These are phyloP conservation scores for Furcifer pardalis DNA, from an alignment of 2,797 vertebrate genomes.

Conservation along the genomic window DNA sequence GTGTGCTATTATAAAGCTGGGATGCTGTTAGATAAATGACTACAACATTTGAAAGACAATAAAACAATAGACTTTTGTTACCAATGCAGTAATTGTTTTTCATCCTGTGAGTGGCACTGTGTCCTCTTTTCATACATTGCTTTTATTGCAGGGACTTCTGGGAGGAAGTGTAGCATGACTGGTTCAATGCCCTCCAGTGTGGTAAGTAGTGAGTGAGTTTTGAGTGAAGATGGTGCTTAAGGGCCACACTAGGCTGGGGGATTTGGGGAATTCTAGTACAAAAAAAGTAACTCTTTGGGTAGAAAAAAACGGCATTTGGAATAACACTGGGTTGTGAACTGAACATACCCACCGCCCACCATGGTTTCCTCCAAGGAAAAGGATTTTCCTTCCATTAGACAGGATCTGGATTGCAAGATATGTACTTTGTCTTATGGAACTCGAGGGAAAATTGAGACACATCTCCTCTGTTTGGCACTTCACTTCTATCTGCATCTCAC, in stretches of 20 bases:
- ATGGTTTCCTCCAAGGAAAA: not conserved
- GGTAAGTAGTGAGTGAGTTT: no score
- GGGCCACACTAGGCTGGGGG: no score
- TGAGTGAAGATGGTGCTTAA: no score
- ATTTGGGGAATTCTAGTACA: no score
- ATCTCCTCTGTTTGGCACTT: not conserved
- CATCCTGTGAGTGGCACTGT: not conserved
- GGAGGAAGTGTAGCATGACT: no score
- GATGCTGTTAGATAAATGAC: constrained; percentile 48
- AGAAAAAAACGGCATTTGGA: not conserved
- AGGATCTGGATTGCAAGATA: not conserved
- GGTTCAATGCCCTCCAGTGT: not conserved
- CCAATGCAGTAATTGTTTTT: constrained; percentile 1
- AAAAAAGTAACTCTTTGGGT: no score
- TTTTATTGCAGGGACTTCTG: not conserved
- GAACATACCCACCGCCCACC: not conserved
- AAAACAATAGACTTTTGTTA: constrained; percentile 32
- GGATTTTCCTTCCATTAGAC: not conserved
- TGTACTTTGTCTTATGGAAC: not conserved
- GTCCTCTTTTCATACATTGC: no score
- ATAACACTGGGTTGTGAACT: not conserved
- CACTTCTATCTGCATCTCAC: not conserved
- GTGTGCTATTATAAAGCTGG: constrained; percentile 33
- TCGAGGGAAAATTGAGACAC: no score
- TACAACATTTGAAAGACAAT: constrained; percentile 48